Percentiles rank a stretch among this genome's conserved stretches.
These are phyloP conservation scores for Henricia sp. DNA, from an alignment of 53 echinoderm and acorn worm genomes.

Conservation along the genomic window DNA sequence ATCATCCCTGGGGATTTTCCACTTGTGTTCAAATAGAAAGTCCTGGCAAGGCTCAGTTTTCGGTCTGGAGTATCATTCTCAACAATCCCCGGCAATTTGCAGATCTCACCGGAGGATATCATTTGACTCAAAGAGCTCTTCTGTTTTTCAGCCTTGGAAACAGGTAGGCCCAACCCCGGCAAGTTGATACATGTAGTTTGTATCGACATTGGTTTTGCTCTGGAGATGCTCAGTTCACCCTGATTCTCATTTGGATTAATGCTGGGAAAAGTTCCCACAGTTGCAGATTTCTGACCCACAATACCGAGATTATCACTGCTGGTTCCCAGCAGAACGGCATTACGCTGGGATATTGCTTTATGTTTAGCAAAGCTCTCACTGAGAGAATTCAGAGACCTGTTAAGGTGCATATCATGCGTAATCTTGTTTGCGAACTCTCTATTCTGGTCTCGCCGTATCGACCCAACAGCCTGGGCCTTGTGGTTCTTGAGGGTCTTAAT, in stretches of 20 bases:
- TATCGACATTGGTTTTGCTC: constrained; percentile 39
- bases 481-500: constrained; percentile 58
- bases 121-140: constrained; percentile 81
- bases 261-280: background rate
- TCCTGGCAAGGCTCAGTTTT: constrained; percentile 56
- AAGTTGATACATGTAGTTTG: constrained; percentile 69
- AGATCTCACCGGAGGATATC: constrained; percentile 75
- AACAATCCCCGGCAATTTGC: constrained; percentile 70
- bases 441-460: constrained; percentile 61
- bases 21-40: constrained; percentile 87
- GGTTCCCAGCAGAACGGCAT: constrained; percentile 46
- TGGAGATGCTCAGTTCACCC: constrained; percentile 1
- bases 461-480: constrained; percentile 67
- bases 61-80: background rate
- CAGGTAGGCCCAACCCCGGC: constrained; percentile 66
- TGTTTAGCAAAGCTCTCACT: constrained; percentile 49
- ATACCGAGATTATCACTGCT: constrained; percentile 38
- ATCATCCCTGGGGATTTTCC: constrained; percentile 21
- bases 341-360: constrained; percentile 29
- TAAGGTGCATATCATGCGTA: constrained; percentile 52
- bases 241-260: constrained; percentile 9
- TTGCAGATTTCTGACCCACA: constrained; percentile 14
- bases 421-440: constrained; percentile 47
- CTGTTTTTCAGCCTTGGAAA: constrained; percentile 12
- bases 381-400: constrained; percentile 70